phyloP scores from a whole-genome alignment of 1,140 invertebrate genomes.

The Branchinecta lindahli region DNA sequence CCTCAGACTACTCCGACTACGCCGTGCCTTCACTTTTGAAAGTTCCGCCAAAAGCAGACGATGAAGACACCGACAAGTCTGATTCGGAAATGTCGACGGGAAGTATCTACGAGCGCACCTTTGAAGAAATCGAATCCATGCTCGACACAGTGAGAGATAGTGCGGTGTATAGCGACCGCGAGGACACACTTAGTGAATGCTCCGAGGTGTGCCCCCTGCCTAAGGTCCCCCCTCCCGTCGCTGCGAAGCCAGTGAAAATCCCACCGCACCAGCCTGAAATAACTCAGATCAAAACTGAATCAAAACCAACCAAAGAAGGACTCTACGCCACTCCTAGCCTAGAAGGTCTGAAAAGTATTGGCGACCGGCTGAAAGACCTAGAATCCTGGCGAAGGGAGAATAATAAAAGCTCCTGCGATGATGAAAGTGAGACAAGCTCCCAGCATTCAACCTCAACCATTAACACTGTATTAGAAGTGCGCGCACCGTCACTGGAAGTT shows the following conservation, averaged over 20 bases:
- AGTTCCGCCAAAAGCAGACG: constrained; percentile 20
- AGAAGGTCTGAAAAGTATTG: constrained; percentile 21
- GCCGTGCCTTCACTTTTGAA: constrained; percentile 16
- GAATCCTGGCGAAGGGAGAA: constrained; percentile 20
- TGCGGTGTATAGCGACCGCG: constrained; percentile 62
- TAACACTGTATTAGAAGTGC: constrained; percentile 32
- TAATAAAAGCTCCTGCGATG: constrained; percentile 25
- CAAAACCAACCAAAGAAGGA: background rate
- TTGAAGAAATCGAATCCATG: constrained; percentile 52
- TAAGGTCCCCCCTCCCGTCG: constrained; percentile 17
- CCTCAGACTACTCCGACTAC: constrained; percentile 22
- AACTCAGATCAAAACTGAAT: background rate
- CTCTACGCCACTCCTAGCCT: background rate
- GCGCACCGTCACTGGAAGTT: constrained; percentile 20
- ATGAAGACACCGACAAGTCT: constrained; percentile 28
- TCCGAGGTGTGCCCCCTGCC: constrained; percentile 20
- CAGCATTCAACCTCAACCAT: constrained; percentile 33
- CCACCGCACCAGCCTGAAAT: constrained; percentile 26
- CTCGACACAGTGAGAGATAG: constrained; percentile 52
- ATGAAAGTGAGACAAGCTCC: constrained; percentile 34
- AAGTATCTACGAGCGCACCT: constrained; percentile 55
- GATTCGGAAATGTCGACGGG: constrained; percentile 34
- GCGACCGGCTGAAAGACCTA: constrained; percentile 27
- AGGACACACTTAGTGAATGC: constrained; percentile 31
- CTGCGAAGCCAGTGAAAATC: constrained; percentile 24